Percentiles rank a stretch among this genome's conserved stretches.
phyloP scores from a whole-genome alignment of 2,113 vertebrate genomes.

The Labeo catla region DNA sequence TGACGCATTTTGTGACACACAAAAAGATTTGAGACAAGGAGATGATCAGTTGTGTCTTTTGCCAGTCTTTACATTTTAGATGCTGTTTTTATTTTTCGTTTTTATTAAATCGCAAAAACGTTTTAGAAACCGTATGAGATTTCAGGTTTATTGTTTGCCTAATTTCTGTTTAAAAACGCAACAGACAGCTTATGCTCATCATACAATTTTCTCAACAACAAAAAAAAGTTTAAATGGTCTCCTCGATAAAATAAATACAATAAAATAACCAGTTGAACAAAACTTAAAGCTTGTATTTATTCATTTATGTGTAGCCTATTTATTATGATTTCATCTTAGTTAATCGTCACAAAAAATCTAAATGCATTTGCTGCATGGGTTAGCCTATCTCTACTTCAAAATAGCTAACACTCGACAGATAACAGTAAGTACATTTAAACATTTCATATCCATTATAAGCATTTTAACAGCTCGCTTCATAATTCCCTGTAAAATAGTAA shows the following conservation, averaged over 20 bases:
- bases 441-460: background rate
- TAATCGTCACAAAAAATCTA: background rate
- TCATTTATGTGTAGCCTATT: background rate
- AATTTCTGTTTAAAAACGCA: background rate
- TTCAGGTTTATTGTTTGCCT: background rate
- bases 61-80: background rate
- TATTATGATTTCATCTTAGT: background rate
- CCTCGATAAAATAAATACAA: background rate
- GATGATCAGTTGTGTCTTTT: background rate
- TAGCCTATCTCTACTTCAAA: background rate
- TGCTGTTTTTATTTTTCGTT: conserved; percentile 1
- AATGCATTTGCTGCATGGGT: background rate
- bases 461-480: background rate
- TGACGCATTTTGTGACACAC: background rate
- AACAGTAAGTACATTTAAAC: background rate
- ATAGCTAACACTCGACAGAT: background rate
- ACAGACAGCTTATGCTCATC: background rate
- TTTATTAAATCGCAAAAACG: background rate
- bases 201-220: background rate
- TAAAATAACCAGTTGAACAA: background rate
- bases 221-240: background rate
- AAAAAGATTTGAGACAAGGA: background rate
- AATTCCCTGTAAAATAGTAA: background rate
- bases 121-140: background rate
- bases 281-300: background rate